Conservation (phyloP, 1,140 invertebrate genomes). For the Pollicipes pollicipes region DNA sequence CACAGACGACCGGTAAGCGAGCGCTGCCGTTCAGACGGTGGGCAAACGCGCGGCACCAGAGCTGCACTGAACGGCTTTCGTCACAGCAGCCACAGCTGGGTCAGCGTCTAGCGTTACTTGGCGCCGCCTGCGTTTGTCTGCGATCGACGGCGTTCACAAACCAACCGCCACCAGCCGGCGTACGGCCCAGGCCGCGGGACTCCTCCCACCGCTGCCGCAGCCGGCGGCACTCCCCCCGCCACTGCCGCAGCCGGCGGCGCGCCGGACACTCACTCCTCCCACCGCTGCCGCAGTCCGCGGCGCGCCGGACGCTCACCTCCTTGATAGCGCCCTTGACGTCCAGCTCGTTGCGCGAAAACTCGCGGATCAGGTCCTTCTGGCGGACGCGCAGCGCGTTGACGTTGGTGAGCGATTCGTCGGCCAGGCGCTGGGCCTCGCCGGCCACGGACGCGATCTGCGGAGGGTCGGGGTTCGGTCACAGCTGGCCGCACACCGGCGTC, state of each 20-base stretch:
- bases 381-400: slow-evolving; percentile 45
- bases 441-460: slow-evolving; percentile 49
- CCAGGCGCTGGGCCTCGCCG: slow-evolving; percentile 47
- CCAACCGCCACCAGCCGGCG: too few relatives aligned
- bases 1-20: background rate
- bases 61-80: background rate
- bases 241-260: background rate
- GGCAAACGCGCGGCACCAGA: background rate
- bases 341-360: slow-evolving; percentile 52
- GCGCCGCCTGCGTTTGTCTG: too few relatives aligned
- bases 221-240: slow-evolving; percentile 14
- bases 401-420: slow-evolving; percentile 46
- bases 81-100: background rate
- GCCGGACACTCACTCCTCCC: too few relatives aligned
- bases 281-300: too few relatives aligned
- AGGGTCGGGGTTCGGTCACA: too few relatives aligned
- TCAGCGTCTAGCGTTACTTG: too few relatives aligned
- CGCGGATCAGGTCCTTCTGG: slow-evolving; percentile 50
- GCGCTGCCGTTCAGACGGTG: background rate
- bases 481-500: slow-evolving; percentile 7
- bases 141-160: too few relatives aligned
- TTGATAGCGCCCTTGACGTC: slow-evolving; percentile 37
- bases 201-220: too few relatives aligned
- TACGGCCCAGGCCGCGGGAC: too few relatives aligned
- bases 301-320: slow-evolving; percentile 27